Conservation (phyloP, 2,888 invertebrate genomes). For the Chorisops tibialis region DNA sequence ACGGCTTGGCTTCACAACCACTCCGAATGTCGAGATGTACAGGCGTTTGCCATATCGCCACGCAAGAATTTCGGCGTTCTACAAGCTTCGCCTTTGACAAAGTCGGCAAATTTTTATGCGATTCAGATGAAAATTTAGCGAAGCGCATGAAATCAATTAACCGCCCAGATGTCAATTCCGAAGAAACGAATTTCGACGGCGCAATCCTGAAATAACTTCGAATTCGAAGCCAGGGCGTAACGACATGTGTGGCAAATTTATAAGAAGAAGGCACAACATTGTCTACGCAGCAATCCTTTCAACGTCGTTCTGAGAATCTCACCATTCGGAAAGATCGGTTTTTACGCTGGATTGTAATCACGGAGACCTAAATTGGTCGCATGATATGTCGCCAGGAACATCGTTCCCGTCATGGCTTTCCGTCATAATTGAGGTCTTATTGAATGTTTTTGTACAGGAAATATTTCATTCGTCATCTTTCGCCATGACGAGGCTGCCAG, state of each 20-base stretch:
- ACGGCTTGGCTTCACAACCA: no score
- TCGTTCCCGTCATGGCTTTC: not conserved
- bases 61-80: not conserved
- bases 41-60: no score
- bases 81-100: conserved; percentile 5
- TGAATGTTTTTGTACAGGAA: no score
- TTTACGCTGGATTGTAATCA: not conserved
- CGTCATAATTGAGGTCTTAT: conserved; percentile 5
- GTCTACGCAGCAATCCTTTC: not conserved
- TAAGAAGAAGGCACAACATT: not conserved
- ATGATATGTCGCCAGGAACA: conserved; percentile 8
- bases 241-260: conserved; percentile 19
- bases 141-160: conserved; percentile 23
- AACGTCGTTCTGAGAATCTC: conserved; percentile 3
- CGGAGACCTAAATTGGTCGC: conserved; percentile 18
- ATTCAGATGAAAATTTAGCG: conserved; percentile 7
- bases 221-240: not conserved
- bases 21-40: no score
- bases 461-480: no score
- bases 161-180: conserved; percentile 25
- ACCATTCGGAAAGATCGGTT: conserved; percentile 4
- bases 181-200: conserved; percentile 8
- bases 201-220: conserved; percentile 2
- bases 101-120: conserved; percentile 10
- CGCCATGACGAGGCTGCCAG: no score